phyloP scores from a whole-genome alignment of 1,140 invertebrate species.

The Sycobia sp. region DNA sequence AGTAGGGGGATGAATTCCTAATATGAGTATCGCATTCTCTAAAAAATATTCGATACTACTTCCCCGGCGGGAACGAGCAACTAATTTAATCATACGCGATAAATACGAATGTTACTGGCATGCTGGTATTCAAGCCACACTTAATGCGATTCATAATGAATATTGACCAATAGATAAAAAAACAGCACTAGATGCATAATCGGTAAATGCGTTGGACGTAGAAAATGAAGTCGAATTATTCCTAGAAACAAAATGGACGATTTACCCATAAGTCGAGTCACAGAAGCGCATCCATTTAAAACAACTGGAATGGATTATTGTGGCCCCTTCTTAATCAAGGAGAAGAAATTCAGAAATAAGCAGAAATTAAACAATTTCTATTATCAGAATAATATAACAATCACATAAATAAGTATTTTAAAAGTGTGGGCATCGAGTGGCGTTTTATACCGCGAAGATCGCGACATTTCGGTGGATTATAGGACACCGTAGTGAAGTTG shows the following conservation, averaged over 20 bases:
- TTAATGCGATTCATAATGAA: too few relatives aligned
- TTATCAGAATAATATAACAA: background rate
- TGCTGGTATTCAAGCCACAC: background rate
- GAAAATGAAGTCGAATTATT: background rate
- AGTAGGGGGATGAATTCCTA: background rate
- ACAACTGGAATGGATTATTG: too few relatives aligned
- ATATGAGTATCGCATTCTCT: background rate
- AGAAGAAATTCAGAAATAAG: too few relatives aligned
- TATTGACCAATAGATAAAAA: constrained; percentile 6
- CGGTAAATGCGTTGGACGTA: background rate
- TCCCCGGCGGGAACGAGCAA: background rate
- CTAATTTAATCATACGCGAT: background rate
- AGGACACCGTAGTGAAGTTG: background rate
- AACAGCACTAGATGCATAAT: background rate
- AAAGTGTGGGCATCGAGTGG: background rate
- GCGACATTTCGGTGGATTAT: too few relatives aligned
- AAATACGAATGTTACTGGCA: background rate
- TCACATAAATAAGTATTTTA: background rate
- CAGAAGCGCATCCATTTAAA: too few relatives aligned
- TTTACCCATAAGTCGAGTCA: too few relatives aligned
- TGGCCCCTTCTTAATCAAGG: too few relatives aligned
- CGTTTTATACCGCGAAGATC: too few relatives aligned
- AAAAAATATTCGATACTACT: background rate
- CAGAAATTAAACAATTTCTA: background rate
- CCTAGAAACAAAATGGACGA: constrained; percentile 7